Evolutionary conservation across 2,797 vertebrate species (phyloP).

Genomic region (Eulemur coronatus): DNA sequence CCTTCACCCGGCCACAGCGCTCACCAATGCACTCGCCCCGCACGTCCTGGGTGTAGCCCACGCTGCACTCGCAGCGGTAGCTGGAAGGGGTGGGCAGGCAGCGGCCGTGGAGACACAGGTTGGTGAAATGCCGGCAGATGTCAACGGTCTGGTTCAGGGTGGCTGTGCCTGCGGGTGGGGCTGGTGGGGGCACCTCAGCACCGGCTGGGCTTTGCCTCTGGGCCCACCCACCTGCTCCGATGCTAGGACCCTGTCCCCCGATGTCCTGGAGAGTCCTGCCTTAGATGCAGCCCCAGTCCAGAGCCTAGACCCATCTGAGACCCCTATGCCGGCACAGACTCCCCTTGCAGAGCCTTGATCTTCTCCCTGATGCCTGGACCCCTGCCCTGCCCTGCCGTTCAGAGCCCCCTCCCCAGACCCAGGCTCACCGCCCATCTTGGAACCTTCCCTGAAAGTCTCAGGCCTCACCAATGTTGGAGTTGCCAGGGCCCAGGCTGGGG

Average conservation of each 20-base stretch:
- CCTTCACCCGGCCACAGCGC: neutral
- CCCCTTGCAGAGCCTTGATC: neutral
- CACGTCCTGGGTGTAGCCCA: slow-evolving; percentile 93
- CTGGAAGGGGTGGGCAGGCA: slow-evolving; percentile 92
- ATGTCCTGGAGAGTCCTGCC: too few species aligned
- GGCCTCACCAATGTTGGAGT: slow-evolving; percentile 80
- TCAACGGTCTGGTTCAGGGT: slow-evolving; percentile 92
- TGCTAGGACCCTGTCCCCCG: too few species aligned
- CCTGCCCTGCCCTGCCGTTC: neutral
- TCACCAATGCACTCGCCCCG: slow-evolving; percentile 93
- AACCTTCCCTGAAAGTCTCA: neutral
- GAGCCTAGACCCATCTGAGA: neutral
- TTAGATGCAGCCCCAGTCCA: neutral
- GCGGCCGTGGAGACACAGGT: slow-evolving; percentile 94
- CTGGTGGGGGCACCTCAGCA: accelerated
- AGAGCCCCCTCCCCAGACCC: neutral
- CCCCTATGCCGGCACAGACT: neutral
- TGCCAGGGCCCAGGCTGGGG: slow-evolving; percentile 82
- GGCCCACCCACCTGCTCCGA: neutral
- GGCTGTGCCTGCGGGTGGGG: slow-evolving; percentile 70
- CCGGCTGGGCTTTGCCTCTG: neutral
- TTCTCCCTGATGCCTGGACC: neutral
- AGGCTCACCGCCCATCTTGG: neutral
- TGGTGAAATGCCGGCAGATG: slow-evolving; percentile 94
- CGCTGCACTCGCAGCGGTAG: slow-evolving; percentile 96